phyloP scores from a whole-genome alignment of 1,140 invertebrate genomes.

The Drosophila novamexicana region DNA sequence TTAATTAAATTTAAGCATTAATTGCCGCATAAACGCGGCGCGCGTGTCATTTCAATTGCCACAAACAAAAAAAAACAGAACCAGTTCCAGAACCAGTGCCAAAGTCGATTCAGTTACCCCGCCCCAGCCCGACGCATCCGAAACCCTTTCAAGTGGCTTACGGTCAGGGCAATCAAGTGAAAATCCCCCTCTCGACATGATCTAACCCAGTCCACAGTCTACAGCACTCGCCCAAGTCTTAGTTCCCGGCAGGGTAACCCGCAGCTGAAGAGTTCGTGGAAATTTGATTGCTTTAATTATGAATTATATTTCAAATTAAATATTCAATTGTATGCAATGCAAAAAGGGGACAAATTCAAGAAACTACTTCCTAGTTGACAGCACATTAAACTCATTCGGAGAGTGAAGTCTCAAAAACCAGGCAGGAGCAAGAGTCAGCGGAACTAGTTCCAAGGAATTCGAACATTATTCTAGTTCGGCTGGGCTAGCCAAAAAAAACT shows the following conservation, averaged over 20 bases:
- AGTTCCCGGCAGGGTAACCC: constrained; percentile 39
- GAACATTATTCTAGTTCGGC: too few relatives aligned
- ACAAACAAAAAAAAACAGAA: constrained; percentile 10
- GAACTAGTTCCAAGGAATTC: too few relatives aligned
- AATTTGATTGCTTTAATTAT: constrained; percentile 60
- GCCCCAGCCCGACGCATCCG: neutral
- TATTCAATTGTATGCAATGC: constrained; percentile 33
- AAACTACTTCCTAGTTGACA: constrained; percentile 14
- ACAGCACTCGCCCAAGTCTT: neutral
- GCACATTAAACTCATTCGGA: neutral
- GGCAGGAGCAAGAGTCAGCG: too few relatives aligned
- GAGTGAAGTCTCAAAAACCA: too few relatives aligned
- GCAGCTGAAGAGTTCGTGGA: constrained; percentile 58
- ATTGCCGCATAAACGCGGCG: constrained; percentile 68
- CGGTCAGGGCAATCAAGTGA: constrained; percentile 26
- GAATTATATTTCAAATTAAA: constrained; percentile 34
- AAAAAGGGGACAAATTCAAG: constrained; percentile 1
- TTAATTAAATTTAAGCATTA: constrained; percentile 79
- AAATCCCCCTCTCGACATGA: neutral
- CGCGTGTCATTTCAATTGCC: constrained; percentile 78
- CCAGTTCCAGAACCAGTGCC: neutral
- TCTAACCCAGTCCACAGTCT: too few relatives aligned
- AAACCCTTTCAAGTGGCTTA: constrained; percentile 73
- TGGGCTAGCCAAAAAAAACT: too few relatives aligned
- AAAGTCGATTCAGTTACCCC: neutral